These are phyloP conservation scores for Hemicrepidius hirtus DNA, from an alignment of 2,888 invertebrate genomes.

Conservation along the genomic window DNA sequence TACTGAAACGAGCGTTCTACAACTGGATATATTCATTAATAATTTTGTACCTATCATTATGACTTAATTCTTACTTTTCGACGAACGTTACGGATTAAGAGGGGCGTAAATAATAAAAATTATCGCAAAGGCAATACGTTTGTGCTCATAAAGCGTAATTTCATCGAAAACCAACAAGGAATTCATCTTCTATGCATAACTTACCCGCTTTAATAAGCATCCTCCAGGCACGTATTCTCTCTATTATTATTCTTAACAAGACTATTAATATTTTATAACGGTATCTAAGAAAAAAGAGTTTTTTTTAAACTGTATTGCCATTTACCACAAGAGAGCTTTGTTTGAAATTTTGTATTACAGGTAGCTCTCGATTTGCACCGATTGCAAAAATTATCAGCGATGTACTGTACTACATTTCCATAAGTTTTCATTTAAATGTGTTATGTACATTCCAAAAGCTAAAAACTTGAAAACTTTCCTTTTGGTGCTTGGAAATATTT, in stretches of 20 bases:
- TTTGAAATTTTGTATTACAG: too few relatives aligned
- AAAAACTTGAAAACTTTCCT: too few relatives aligned
- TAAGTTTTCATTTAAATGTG: neutral
- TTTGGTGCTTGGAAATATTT: too few relatives aligned
- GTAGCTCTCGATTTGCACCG: too few relatives aligned
- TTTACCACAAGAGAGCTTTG: too few relatives aligned
- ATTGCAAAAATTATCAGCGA: too few relatives aligned
- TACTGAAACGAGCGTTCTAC: slow-evolving; percentile 42
- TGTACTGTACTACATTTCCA: too few relatives aligned
- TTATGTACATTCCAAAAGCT: too few relatives aligned
- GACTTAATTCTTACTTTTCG: slow-evolving; percentile 49
- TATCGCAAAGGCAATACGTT: slow-evolving; percentile 31
- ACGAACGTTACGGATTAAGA: slow-evolving; percentile 40
- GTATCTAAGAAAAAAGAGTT: too few relatives aligned
- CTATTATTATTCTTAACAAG: neutral
- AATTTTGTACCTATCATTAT: slow-evolving; percentile 49
- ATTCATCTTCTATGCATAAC: slow-evolving; percentile 41
- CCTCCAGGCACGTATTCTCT: slow-evolving; percentile 36
- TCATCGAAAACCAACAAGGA: slow-evolving; percentile 40
- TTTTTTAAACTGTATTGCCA: too few relatives aligned
- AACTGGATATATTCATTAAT: slow-evolving; percentile 50
- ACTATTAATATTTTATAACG: neutral
- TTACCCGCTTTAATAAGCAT: slow-evolving; percentile 15
- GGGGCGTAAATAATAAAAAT: slow-evolving; percentile 41
- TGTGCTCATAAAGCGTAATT: slow-evolving; percentile 45